Conservation (phyloP, 2,888 invertebrate species). For the Synergus laeviventris region DNA sequence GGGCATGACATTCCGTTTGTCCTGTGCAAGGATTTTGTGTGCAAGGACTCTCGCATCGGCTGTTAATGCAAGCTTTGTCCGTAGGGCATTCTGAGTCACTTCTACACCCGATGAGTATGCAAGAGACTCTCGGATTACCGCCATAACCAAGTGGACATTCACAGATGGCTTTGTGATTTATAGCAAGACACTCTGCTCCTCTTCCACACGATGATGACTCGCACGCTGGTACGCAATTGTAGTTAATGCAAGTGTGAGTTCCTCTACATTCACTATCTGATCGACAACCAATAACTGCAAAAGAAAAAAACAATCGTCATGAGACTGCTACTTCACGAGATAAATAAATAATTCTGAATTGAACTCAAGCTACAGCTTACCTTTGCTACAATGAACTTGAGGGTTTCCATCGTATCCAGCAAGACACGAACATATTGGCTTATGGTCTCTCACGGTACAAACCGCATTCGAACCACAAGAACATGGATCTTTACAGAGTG, state of each 20-base stretch:
- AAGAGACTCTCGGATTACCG: constrained; percentile 88
- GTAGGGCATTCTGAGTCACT: constrained; percentile 88
- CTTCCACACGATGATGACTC: constrained; percentile 82
- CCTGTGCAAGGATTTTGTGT: constrained; percentile 83
- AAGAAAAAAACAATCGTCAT: not conserved
- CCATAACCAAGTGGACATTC: constrained; percentile 88
- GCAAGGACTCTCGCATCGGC: constrained; percentile 88
- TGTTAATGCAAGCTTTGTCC: constrained; percentile 88
- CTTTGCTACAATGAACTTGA: constrained; percentile 86
- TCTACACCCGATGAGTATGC: constrained; percentile 88
- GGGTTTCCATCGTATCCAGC: constrained; percentile 92
- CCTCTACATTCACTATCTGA: constrained; percentile 87
- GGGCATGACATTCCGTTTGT: constrained; percentile 86
- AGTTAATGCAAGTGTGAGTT: constrained; percentile 89
- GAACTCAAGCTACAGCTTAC: constrained; percentile 61
- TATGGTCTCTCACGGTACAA: constrained; percentile 90
- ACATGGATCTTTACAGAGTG: constrained; percentile 89
- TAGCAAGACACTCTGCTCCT: constrained; percentile 87
- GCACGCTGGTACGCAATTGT: constrained; percentile 89
- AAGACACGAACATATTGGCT: constrained; percentile 91
- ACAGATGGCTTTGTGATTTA: constrained; percentile 89
- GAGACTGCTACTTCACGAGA: not conserved
- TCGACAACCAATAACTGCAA: constrained; percentile 81
- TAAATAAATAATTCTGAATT: not conserved
- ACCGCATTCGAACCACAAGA: constrained; percentile 90